phyloP scores from a whole-genome alignment of 2,113 vertebrate genomes.

The Puffinus mauretanicus region DNA sequence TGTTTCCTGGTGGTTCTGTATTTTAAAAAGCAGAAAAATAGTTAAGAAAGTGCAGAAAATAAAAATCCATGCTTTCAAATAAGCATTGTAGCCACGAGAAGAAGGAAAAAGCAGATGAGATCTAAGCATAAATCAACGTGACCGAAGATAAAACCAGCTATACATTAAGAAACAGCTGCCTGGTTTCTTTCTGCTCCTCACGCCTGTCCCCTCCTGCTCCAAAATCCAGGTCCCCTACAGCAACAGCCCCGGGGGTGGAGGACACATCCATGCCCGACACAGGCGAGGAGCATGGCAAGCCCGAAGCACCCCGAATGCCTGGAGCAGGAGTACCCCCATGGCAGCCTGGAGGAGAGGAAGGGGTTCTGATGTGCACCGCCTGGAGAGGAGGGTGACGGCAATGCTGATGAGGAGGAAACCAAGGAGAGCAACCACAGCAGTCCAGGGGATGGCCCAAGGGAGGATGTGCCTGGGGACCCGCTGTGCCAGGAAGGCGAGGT shows the following conservation, averaged over 20 bases:
- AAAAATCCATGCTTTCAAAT: neutral
- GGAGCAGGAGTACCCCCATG: neutral
- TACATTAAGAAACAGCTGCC: neutral
- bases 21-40: neutral
- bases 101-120: neutral
- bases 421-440: neutral
- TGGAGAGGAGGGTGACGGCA: neutral
- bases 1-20: neutral
- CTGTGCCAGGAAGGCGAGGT: neutral
- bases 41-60: neutral
- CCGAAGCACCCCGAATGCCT: neutral
- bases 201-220: neutral
- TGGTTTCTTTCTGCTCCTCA: neutral
- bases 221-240: neutral
- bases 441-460: neutral
- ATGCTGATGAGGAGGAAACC: neutral
- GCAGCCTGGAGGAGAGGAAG: neutral
- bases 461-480: neutral
- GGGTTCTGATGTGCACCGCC: neutral
- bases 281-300: neutral
- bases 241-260: neutral
- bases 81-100: neutral
- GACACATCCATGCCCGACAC: too few species aligned
- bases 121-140: neutral
- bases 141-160: neutral